Percentiles rank a stretch among this genome's conserved stretches.
Conservation (phyloP, 2,888 invertebrate genomes). For the Spatulosminthurus flaviceps region DNA sequence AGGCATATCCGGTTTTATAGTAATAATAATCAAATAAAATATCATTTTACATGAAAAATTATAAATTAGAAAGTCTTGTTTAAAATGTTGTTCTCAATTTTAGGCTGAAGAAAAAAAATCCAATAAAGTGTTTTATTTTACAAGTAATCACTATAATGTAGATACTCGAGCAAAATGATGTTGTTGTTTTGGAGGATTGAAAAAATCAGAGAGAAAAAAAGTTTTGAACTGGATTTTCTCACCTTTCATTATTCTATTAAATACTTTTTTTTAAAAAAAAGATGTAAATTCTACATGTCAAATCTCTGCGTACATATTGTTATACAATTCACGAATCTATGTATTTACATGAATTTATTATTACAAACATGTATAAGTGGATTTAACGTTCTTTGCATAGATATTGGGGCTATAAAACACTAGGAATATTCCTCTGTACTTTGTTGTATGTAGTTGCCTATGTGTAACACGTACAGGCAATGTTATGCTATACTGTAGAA, state of each 20-base stretch:
- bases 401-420: too few species aligned
- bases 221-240: slow-evolving; percentile 7
- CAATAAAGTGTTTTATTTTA: background rate
- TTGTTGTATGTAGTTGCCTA: too few species aligned
- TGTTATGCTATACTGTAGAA: too few species aligned
- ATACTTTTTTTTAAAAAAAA: too few species aligned
- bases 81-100: background rate
- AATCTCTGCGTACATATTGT: too few species aligned
- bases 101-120: background rate
- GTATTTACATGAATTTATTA: too few species aligned
- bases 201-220: background rate
- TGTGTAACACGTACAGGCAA: too few species aligned
- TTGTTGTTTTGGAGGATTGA: background rate
- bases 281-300: too few species aligned
- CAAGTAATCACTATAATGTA: background rate
- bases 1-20: slow-evolving; percentile 5
- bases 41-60: slow-evolving; percentile 13
- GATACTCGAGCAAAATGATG: background rate
- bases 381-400: too few species aligned
- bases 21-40: slow-evolving; percentile 18
- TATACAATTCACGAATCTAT: too few species aligned
- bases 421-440: too few species aligned
- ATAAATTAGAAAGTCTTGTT: slow-evolving; percentile 18
- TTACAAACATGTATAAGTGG: too few species aligned
- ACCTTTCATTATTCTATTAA: background rate